phyloP scores from a whole-genome alignment of 2,888 invertebrate genomes.

The Nomada hirtipes region DNA sequence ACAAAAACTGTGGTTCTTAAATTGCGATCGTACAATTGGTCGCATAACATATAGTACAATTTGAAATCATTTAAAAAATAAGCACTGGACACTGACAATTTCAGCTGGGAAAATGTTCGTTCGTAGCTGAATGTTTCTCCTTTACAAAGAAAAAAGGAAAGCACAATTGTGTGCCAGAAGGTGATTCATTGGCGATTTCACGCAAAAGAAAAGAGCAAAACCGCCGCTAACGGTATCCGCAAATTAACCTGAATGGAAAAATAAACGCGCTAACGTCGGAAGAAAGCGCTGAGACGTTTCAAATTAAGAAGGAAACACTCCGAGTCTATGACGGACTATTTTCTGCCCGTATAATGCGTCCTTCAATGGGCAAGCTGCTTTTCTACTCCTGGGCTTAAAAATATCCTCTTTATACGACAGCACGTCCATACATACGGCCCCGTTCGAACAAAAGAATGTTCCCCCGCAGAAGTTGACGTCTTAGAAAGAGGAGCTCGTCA shows the following conservation, averaged over 20 bases:
- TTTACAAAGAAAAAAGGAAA: background rate
- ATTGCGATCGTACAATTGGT: background rate
- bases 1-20: no score
- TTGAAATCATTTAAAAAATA: background rate
- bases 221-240: conserved; percentile 31
- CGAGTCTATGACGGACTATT: conserved; percentile 61
- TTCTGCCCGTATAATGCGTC: conserved; percentile 63
- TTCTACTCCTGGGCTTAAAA: conserved; percentile 58
- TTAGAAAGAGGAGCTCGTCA: conserved; percentile 60
- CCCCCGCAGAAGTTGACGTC: conserved; percentile 60
- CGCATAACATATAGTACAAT: background rate
- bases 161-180: background rate
- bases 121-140: background rate
- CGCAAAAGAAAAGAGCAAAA: background rate
- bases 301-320: conserved; percentile 59
- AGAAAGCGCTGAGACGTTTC: conserved; percentile 52
- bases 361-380: conserved; percentile 60
- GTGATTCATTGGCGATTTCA: conserved; percentile 17
- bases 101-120: background rate
- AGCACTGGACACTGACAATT: conserved; percentile 6
- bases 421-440: conserved; percentile 56
- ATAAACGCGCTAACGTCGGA: conserved; percentile 61
- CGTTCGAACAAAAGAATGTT: conserved; percentile 64
- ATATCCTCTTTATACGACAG: conserved; percentile 64
- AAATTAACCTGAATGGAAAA: conserved; percentile 70